A percentile compares a stretch with the other conserved stretches of the same genome.
Evolutionary conservation across 2,797 vertebrate species (phyloP).

Genomic region (Prunella strophiata): DNA sequence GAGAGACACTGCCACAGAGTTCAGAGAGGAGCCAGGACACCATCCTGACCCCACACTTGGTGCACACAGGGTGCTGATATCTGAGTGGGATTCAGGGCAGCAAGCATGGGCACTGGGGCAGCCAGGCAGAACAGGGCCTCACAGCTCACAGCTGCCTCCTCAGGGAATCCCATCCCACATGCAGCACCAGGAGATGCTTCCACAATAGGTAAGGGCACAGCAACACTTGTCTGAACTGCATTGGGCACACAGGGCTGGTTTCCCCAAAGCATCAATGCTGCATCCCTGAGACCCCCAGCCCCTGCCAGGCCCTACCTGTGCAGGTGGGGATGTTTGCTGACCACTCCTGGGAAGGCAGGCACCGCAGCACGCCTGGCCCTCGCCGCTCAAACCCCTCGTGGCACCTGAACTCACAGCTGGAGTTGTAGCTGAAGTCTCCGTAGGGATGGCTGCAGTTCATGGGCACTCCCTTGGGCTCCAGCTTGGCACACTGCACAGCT

Average conservation of each 20-base stretch:
- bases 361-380: background rate
- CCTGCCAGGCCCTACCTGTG: background rate
- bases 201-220: background rate
- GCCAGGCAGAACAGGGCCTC: background rate
- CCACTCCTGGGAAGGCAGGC: slow-evolving; percentile 50
- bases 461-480: background rate
- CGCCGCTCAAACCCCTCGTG: background rate
- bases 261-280: rapidly evolving
- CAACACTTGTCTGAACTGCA: background rate
- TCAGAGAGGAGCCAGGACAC: background rate
- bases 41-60: rapidly evolving
- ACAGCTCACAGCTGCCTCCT: background rate
- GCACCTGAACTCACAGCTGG: background rate
- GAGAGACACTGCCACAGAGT: background rate
- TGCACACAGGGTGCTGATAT: background rate
- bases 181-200: background rate
- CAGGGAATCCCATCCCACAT: rapidly evolving
- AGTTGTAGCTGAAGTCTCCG: slow-evolving; percentile 45
- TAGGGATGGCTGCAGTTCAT: slow-evolving; percentile 59
- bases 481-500: slow-evolving; percentile 26
- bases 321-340: slow-evolving; percentile 18
- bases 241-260: background rate
- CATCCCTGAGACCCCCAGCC: background rate
- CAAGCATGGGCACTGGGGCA: background rate
- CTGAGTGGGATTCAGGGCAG: background rate